Evolutionary conservation across 1,140 invertebrate species (phyloP).

Genomic region (Phocides pigmalion): DNA sequence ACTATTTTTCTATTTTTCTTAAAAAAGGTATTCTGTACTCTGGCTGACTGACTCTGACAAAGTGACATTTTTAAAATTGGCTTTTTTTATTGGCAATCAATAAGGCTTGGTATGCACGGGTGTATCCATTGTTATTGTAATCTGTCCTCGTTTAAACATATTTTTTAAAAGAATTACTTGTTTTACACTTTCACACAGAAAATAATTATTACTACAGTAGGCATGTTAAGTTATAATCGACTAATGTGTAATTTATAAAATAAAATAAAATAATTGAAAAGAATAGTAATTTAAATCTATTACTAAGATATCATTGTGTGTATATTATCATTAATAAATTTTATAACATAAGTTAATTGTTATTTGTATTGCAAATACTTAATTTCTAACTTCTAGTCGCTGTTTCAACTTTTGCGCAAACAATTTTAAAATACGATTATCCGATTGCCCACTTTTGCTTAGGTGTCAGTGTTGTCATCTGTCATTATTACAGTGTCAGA

Average conservation of each 20-base stretch:
- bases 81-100: constrained; percentile 32
- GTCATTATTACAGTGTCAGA: constrained; percentile 39
- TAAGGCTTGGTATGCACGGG: background rate
- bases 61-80: constrained; percentile 25
- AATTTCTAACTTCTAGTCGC: too few species aligned
- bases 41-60: constrained; percentile 23
- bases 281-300: too few species aligned
- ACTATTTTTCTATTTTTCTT: constrained; percentile 9
- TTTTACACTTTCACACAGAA: too few species aligned
- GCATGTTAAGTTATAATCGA: too few species aligned
- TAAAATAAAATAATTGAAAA: too few species aligned
- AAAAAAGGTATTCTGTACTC: constrained; percentile 13
- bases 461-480: background rate
- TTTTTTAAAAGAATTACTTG: background rate
- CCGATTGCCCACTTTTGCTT: background rate
- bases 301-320: too few species aligned
- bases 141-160: background rate
- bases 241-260: too few species aligned
- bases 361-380: too few species aligned
- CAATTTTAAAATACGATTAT: background rate
- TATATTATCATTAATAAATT: too few species aligned
- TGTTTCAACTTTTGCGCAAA: too few species aligned
- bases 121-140: background rate
- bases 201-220: too few species aligned
- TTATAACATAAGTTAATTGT: too few species aligned